A percentile compares a stretch with the other conserved stretches of the same genome.
phyloP scores from a whole-genome alignment of 1,140 invertebrate species.

The Leptopilina boulardi region DNA sequence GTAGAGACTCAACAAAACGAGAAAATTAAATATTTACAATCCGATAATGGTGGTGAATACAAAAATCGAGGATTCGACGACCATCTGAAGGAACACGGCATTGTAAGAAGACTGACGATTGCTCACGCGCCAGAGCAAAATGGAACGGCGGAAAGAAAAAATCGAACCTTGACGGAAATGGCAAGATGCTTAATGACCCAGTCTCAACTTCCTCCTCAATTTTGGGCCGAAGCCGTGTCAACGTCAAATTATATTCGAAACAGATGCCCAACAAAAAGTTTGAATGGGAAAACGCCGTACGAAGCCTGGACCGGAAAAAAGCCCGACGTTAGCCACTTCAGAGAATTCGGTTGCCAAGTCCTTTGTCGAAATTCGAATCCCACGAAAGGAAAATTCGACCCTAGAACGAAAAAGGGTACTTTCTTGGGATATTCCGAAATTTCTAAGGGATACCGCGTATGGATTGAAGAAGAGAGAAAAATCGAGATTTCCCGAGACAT shows the following conservation, averaged over 20 bases:
- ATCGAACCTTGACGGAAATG: not conserved
- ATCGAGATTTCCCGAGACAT: conserved; percentile 18
- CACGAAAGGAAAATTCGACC: not conserved
- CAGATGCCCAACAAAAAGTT: conserved; percentile 46
- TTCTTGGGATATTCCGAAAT: conserved; percentile 18
- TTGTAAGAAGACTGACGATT: not conserved
- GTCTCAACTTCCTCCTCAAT: not conserved
- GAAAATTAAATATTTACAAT: not conserved
- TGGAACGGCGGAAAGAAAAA: not conserved
- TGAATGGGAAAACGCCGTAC: conserved; percentile 44
- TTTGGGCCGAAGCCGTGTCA: conserved; percentile 64
- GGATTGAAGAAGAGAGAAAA: not conserved
- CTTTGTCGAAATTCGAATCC: not conserved
- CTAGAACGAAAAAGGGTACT: not conserved
- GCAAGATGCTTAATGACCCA: not conserved
- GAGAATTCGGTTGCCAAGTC: not conserved
- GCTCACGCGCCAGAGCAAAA: conserved; percentile 10
- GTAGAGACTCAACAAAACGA: not conserved
- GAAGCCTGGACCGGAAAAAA: conserved; percentile 50
- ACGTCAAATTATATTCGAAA: conserved; percentile 65
- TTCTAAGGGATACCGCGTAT: conserved; percentile 15
- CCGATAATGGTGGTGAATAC: not conserved
- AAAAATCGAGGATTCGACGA: not conserved
- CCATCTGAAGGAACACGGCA: not conserved
- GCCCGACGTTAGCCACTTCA: conserved; percentile 48